A percentile compares a stretch with the other conserved stretches of the same genome.
phyloP scores from a whole-genome alignment of 2,113 vertebrate species.

The Nanorana parkeri region DNA sequence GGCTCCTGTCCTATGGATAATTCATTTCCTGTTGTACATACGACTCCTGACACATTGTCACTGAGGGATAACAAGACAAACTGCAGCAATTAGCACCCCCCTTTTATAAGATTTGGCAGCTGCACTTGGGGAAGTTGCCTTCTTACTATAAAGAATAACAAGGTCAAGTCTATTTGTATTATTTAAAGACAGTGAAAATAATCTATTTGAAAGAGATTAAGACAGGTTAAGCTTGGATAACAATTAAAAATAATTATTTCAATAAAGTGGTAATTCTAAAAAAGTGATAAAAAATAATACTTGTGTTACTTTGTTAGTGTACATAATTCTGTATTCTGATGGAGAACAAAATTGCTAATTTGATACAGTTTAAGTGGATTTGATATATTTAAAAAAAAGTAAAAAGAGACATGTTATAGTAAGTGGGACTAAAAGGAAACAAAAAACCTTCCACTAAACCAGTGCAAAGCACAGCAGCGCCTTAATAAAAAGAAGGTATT shows the following conservation, averaged over 20 bases:
- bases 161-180: slow-evolving; percentile 16
- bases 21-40: slow-evolving; percentile 54
- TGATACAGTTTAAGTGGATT: too few species aligned
- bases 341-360: too few species aligned
- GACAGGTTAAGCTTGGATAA: not conserved
- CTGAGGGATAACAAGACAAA: slow-evolving; percentile 49
- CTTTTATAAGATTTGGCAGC: slow-evolving; percentile 35
- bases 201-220: not conserved
- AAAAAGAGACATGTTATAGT: too few species aligned
- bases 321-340: too few species aligned
- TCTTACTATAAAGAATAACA: slow-evolving; percentile 6
- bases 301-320: too few species aligned
- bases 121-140: slow-evolving; percentile 4
- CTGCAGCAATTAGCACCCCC: slow-evolving; percentile 53
- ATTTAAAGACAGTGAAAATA: slow-evolving; percentile 18
- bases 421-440: too few species aligned
- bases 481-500: too few species aligned
- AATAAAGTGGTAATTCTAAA: too few species aligned
- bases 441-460: too few species aligned
- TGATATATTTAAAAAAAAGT: too few species aligned
- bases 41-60: slow-evolving; percentile 51
- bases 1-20: slow-evolving; percentile 45
- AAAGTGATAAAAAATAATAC: too few species aligned
- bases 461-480: too few species aligned
- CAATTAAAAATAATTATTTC: not conserved